Evolutionary conservation across 2,888 invertebrate genomes (phyloP), one percentile per base, ranked within the genome.

Genomic region (Tenthredo amoena): DNA sequence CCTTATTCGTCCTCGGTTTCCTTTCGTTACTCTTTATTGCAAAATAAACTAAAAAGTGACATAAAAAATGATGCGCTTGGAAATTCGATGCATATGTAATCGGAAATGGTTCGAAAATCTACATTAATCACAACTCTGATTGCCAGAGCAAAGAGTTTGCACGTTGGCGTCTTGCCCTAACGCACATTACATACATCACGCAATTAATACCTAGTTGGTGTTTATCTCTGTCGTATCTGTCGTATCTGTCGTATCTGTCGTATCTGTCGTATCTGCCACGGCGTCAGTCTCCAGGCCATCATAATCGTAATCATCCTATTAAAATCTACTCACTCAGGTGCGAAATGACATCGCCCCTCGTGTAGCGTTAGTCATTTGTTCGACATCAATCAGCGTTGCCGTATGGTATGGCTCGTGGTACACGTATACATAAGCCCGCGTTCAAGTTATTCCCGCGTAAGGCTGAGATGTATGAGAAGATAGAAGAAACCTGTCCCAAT

Each of bases 321-420:
- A 83, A 83, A 71, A 83, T 83, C 83, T 71, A 83, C 83, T 83
- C 65, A 71, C 83, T 83, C 83, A 71, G 71, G 47, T 68, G 47
- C n/a, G 50, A 65, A 68, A 68, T 83, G 83, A 55, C 68, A 71
- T 50, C 21, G 68, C 37, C 77, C 37, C 77, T 18, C 15, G 58
- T 21, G 34, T 40, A 40, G n/a, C 68, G 26, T 68, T 47, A 50
- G 83, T 83, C 65, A 83, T 83, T 83, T 71, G 83, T 83, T 83
- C 26, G 43, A 68, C 83, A 71, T 83, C 83, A 71, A 83, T 83
- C 68, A 83, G 83, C 83, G 47, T 71, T 43, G 26, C 55, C 26
- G 68, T 83, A 43, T 83, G 62, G 47, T 15, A 47, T 83, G 62
- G 68, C 81, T 81, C 62, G 62, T 62, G 81, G 81, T 77, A n/a